phyloP scores from a whole-genome alignment of 2,888 invertebrate genomes.

The Drosophila glabriapex region DNA sequence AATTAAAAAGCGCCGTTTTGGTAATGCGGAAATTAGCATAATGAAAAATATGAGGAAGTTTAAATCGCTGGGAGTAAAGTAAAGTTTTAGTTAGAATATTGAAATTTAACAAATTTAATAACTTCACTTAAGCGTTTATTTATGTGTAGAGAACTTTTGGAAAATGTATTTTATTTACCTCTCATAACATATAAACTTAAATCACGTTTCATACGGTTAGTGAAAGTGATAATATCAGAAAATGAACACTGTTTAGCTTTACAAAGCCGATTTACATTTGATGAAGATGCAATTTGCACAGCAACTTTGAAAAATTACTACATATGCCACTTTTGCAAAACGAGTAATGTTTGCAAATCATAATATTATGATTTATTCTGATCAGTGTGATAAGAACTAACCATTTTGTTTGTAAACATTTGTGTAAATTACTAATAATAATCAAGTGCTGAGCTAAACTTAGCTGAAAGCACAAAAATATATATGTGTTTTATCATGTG shows the following conservation, averaged over 20 bases:
- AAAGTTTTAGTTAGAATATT: not conserved
- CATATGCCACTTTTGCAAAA: not conserved
- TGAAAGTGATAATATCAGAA: no score
- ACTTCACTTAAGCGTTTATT: not conserved
- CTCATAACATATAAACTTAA: not conserved
- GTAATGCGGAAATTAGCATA: slow-evolving; percentile 32
- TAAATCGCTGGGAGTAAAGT: not conserved
- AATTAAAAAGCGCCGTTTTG: slow-evolving; percentile 36
- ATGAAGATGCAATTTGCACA: not conserved
- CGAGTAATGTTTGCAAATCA: not conserved
- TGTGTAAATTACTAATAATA: slow-evolving; percentile 22
- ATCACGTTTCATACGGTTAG: no score
- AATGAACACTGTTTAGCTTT: not conserved
- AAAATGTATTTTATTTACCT: not conserved
- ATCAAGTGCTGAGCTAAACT: slow-evolving; percentile 24
- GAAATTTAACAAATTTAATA: not conserved
- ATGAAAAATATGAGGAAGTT: not conserved
- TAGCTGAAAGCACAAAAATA: not conserved
- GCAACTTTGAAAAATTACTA: not conserved
- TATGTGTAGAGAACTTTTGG: not conserved
- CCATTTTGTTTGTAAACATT: slow-evolving; percentile 21
- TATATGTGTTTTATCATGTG: slow-evolving; percentile 1
- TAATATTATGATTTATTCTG: slow-evolving; percentile 4
- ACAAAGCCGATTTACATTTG: not conserved
- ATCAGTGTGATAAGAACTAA: slow-evolving; percentile 8